These are phyloP conservation scores for Morpho deidamia DNA, from an alignment of 2,888 invertebrate genomes.

Conservation along the genomic window DNA sequence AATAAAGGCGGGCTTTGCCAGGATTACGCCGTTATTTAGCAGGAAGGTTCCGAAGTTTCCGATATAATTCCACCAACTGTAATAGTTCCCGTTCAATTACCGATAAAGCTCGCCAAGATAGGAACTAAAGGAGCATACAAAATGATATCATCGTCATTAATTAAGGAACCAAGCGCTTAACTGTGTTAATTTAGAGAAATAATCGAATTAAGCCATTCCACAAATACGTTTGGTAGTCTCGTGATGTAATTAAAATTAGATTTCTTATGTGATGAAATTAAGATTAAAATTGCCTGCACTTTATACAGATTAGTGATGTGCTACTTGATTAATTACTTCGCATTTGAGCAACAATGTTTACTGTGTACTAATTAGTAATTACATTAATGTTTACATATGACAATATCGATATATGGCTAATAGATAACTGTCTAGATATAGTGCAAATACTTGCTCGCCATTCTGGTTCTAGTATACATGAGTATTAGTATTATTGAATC, in stretches of 20 bases:
- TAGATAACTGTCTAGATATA: no score
- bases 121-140: constrained; percentile 46
- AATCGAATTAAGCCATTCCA: constrained; percentile 28
- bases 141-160: constrained; percentile 42
- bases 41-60: constrained; percentile 45
- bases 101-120: constrained; percentile 53
- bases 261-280: no score
- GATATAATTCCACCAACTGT: constrained; percentile 50
- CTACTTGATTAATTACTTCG: no score
- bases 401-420: no score
- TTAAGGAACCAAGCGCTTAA: constrained; percentile 31
- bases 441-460: no score
- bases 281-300: no score
- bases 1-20: constrained; percentile 45
- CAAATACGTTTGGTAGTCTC: constrained; percentile 10
- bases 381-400: no score
- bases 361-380: no score
- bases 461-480: no score
- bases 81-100: constrained; percentile 59
- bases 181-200: constrained; percentile 30
- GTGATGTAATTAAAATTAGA: background rate
- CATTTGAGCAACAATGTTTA: no score
- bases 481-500: no score
- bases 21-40: constrained; percentile 49
- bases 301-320: no score